Conservation (phyloP, 2,113 vertebrate genomes). For the Mormyrus lacerda region DNA sequence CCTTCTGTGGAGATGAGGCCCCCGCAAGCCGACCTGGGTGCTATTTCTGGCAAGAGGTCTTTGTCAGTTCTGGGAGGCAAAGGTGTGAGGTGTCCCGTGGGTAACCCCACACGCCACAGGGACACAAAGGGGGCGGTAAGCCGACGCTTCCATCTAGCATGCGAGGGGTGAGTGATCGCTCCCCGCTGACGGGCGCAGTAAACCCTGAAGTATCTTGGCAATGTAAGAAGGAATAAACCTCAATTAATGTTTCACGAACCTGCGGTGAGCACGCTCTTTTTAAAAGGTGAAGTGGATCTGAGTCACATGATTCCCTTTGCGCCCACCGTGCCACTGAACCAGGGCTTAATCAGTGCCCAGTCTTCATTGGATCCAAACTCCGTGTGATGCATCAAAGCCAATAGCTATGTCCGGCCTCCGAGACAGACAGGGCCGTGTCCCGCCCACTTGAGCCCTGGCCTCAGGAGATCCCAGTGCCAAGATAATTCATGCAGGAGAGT, state of each 20-base stretch:
- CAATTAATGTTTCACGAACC: not conserved
- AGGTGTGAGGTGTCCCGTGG: constrained; percentile 22
- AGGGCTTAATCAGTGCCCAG: not conserved
- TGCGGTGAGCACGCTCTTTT: not conserved
- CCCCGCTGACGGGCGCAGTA: constrained; percentile 16
- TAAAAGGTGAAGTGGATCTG: not conserved
- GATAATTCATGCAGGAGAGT: not conserved
- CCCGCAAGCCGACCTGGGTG: not conserved
- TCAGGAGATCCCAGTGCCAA: not conserved
- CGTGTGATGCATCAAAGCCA: not conserved
- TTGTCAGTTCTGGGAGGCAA: not conserved
- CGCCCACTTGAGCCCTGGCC: not conserved
- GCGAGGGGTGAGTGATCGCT: constrained; percentile 25
- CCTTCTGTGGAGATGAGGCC: not conserved
- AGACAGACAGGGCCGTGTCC: not conserved
- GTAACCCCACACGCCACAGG: constrained; percentile 26
- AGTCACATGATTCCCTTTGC: not conserved
- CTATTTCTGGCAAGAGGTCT: constrained; percentile 22
- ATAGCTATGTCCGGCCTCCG: not conserved
- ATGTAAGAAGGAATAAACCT: not conserved
- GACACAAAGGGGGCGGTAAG: constrained; percentile 27
- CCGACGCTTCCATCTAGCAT: constrained; percentile 10
- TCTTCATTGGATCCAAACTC: not conserved
- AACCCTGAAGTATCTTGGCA: not conserved
- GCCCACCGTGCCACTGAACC: not conserved